Evolutionary conservation across 2,113 vertebrate genomes (phyloP).

Genomic region (Tupaia chinensis): DNA sequence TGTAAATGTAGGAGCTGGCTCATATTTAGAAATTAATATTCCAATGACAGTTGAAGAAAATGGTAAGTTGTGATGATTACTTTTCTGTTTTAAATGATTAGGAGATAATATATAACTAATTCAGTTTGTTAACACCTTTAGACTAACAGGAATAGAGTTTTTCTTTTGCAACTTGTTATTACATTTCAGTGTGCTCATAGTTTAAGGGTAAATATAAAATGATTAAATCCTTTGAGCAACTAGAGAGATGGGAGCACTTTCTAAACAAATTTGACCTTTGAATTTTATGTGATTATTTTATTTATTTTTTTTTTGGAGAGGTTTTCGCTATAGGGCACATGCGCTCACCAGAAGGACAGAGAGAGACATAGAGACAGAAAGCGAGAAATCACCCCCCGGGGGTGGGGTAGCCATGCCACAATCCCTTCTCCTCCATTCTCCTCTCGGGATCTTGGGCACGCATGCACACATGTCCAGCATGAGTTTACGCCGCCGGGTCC

Average conservation of each 20-base stretch:
- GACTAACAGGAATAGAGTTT: background rate
- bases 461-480: too few relatives aligned
- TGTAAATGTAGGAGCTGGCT: conserved; percentile 98
- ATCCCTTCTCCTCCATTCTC: too few relatives aligned
- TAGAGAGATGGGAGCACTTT: background rate
- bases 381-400: too few relatives aligned
- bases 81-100: conserved; percentile 22
- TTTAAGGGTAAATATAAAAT: background rate
- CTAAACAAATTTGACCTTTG: background rate
- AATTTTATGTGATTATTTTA: too few relatives aligned
- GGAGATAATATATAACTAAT: background rate
- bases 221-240: conserved; percentile 15
- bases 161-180: background rate
- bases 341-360: too few relatives aligned
- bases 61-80: conserved; percentile 87
- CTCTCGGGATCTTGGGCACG: too few relatives aligned
- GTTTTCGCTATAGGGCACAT: too few relatives aligned
- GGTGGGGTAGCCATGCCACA: too few relatives aligned
- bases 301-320: too few relatives aligned
- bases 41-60: conserved; percentile 97
- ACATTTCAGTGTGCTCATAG: background rate
- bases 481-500: too few relatives aligned
- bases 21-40: conserved; percentile 99
- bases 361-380: too few relatives aligned
- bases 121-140: background rate